A percentile compares a stretch with the other conserved stretches of the same genome.
These are phyloP conservation scores for Meloidogyne chitwoodi DNA, from an alignment of 1,140 invertebrate species.

Conservation along the genomic window DNA sequence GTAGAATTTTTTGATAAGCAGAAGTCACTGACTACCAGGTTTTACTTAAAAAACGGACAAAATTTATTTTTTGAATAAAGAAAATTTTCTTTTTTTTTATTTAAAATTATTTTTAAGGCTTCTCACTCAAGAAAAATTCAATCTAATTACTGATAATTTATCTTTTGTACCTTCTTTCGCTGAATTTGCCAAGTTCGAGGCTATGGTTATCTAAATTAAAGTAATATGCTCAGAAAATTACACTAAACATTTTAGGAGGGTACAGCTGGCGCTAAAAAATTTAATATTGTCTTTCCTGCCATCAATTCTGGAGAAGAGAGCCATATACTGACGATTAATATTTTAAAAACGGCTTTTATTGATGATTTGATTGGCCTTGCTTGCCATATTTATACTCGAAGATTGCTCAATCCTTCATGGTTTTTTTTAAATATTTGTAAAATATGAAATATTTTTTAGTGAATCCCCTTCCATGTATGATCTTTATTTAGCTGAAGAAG, in stretches of 20 bases:
- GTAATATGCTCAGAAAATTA: not conserved
- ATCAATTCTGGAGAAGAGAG: not conserved
- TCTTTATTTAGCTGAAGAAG: conserved; percentile 15
- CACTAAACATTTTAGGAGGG: not conserved
- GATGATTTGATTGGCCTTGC: conserved; percentile 12
- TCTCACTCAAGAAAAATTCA: not conserved
- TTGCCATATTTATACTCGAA: not conserved
- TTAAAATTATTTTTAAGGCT: not conserved
- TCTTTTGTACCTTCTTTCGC: not conserved
- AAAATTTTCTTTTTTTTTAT: not conserved
- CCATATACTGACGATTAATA: not conserved
- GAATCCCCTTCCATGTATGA: conserved; percentile 10
- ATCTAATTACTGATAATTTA: not conserved
- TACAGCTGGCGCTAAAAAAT: not conserved
- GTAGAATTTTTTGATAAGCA: not conserved
- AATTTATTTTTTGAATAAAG: not conserved
- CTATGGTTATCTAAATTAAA: not conserved
- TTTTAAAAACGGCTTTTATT: conserved; percentile 6
- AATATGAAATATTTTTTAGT: not conserved
- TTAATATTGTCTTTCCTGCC: conserved; percentile 11
- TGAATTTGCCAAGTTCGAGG: conserved; percentile 16
- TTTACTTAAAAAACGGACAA: not conserved
- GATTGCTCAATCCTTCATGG: not conserved
- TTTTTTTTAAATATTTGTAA: not conserved
- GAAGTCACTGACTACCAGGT: not conserved